A percentile compares a stretch with the other conserved stretches of the same genome.
phyloP scores from a whole-genome alignment of 37 sponge, comb jelly and placozoan genomes.

The Hexactinellida sp. region DNA sequence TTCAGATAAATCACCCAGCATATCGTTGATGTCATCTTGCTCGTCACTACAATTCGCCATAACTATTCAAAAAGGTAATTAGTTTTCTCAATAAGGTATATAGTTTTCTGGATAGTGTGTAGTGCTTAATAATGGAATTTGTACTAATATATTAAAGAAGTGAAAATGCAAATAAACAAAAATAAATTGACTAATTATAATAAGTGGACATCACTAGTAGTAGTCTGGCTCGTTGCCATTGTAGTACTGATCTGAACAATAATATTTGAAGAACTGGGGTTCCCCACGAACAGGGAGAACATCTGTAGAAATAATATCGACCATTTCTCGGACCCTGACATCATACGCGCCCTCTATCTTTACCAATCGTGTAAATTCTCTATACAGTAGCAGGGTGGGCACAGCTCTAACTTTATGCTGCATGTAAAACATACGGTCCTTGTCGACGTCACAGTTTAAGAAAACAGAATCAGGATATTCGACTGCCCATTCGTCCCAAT shows the following conservation, averaged over 20 bases:
- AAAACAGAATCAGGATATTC: background rate
- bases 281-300: background rate
- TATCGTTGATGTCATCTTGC: background rate
- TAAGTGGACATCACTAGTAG: background rate
- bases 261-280: background rate
- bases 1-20: background rate
- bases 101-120: too few relatives aligned
- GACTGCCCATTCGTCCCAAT: background rate
- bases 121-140: too few relatives aligned
- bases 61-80: too few relatives aligned
- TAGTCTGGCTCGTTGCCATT: background rate
- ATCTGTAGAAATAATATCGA: background rate
- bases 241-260: background rate
- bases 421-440: background rate
- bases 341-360: background rate
- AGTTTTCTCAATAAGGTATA: too few relatives aligned
- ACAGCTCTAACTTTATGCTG: background rate
- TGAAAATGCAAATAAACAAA: too few relatives aligned
- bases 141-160: too few relatives aligned
- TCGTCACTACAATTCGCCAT: background rate
- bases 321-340: background rate
- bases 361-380: background rate
- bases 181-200: too few relatives aligned
- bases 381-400: background rate
- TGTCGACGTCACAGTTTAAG: background rate